Conservation (phyloP, 1,140 invertebrate species). For the Drosophila sturtevanti region DNA sequence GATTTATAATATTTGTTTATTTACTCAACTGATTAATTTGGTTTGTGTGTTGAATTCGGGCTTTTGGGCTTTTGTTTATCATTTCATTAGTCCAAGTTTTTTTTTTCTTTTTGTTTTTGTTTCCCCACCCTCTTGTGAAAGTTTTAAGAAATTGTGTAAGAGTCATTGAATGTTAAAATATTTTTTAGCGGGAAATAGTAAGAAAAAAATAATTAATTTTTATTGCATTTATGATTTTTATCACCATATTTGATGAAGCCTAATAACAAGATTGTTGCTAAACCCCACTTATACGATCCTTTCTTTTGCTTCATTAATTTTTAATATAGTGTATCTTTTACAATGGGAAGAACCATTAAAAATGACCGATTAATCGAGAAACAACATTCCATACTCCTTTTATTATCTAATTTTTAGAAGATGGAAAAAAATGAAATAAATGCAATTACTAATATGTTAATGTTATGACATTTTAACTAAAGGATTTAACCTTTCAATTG, state of each 20-base stretch:
- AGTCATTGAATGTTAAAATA: not conserved
- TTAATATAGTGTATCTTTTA: not conserved
- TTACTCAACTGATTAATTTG: slow-evolving; percentile 65
- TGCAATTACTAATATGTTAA: too few species aligned
- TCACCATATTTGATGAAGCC: too few species aligned
- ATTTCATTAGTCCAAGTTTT: slow-evolving; percentile 21
- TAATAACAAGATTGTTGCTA: too few species aligned
- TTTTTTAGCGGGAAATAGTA: not conserved
- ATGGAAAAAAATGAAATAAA: too few species aligned
- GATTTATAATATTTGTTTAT: slow-evolving; percentile 43
- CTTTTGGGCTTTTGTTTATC: slow-evolving; percentile 28
- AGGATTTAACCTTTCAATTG: too few species aligned
- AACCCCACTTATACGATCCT: not conserved
- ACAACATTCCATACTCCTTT: too few species aligned
- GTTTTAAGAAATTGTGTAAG: not conserved
- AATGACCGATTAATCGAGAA: too few species aligned
- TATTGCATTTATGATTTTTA: slow-evolving; percentile 15
- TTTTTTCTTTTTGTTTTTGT: too few species aligned
- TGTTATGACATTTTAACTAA: too few species aligned
- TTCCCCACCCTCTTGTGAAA: not conserved
- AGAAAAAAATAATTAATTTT: not conserved
- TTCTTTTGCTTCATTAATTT: not conserved
- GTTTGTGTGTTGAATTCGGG: not conserved
- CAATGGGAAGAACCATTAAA: too few species aligned
- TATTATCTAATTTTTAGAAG: too few species aligned